Base-by-base conservation (phyloP, 2,113 vertebrate species). In the Actenoides lindsayi region DNA sequence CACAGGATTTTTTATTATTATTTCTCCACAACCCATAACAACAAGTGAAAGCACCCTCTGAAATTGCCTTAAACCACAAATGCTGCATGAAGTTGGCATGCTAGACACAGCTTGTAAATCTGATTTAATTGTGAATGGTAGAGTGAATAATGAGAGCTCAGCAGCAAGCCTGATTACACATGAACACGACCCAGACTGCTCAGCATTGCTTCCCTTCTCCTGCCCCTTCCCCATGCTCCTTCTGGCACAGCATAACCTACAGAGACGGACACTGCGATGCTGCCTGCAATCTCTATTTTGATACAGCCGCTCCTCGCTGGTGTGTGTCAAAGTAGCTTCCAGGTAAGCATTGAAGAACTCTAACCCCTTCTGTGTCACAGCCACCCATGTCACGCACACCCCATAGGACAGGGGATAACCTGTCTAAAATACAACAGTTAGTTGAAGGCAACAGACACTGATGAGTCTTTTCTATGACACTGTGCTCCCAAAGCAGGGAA, bases 101-200 rank as follows among this genome's bases (percentile, higher is more conserved):
- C 53, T 85, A 92, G 70, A 89, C 77, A 53, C 63, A 89, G 92
- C 89, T 70, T 89, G 74, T 95, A 94, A 89, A 96, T 95, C 54
- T 95, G 93, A 96, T 94, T 94, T 95, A 93, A 96, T 97, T 96
- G 95, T 96, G 95, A 96, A 96, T 91, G 94, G 95, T 89, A 95
- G 70, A 94, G 93, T 95, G 96, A 94, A 95, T 87, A 96, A 95
- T 95, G 89, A 96, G 96, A 96, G 70, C 81, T 94, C 83, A 91
- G 83, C 77, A 93, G 84, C 81, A 94, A 95, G 94, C 87, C 93
- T 95, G 95, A 95, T 93, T 94, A 89, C 91, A 94, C 95, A 93
- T 11, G 63, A 87, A 69, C 71, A 59, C 51, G 62, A 82, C 68
- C 54, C 75, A 95, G 81, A 63, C 77, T 96, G 83, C 89, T 91